Conservation (phyloP, 2,113 vertebrate species). For the Tragelaphus imberbis region DNA sequence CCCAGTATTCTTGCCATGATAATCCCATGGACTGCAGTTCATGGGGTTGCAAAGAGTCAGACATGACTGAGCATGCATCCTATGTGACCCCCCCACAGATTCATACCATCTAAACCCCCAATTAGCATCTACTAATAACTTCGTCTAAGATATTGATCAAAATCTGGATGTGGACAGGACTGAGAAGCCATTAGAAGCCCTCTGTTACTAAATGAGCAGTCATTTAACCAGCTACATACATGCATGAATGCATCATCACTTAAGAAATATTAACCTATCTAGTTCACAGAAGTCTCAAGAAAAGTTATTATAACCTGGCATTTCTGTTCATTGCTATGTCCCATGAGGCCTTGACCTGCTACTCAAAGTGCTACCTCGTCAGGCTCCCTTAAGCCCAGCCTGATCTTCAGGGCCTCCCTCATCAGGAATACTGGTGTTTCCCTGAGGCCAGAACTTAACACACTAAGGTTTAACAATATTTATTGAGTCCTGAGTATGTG, state of each 20-base stretch:
- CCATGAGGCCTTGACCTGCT: not conserved
- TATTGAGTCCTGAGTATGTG: not conserved
- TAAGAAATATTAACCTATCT: not conserved
- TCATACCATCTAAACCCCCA: not conserved
- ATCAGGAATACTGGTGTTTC: rapidly evolving
- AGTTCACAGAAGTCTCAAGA: not conserved
- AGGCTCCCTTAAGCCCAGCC: not conserved
- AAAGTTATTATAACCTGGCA: not conserved
- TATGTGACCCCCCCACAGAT: not conserved
- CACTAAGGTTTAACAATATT: not conserved
- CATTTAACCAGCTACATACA: not conserved
- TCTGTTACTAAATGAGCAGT: not conserved
- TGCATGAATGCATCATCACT: not conserved
- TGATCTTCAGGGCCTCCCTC: not conserved
- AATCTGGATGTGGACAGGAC: not conserved
- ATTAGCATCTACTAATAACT: not conserved
- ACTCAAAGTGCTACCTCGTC: not conserved
- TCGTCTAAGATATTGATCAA: not conserved
- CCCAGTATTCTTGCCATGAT: not conserved
- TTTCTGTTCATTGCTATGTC: not conserved
- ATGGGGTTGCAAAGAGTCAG: not conserved
- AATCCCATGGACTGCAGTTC: not conserved
- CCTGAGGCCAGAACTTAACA: not conserved
- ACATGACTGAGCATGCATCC: not conserved
- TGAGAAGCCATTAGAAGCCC: not conserved